These are phyloP conservation scores for Epizoanthus stellaris DNA, from an alignment of 92 coral and sea anemone species.

Conservation along the genomic window DNA sequence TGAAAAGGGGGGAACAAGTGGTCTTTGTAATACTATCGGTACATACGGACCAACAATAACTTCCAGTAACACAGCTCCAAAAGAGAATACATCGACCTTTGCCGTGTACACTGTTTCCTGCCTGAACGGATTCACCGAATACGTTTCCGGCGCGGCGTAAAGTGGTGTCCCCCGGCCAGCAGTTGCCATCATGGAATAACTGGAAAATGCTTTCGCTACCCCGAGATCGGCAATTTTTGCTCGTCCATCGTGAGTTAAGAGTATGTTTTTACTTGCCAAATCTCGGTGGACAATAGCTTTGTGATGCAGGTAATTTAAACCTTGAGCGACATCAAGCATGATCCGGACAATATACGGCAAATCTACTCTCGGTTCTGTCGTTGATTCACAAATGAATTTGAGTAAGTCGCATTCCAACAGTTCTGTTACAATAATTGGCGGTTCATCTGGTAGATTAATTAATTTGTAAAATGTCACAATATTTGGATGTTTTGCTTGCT, in stretches of 20 bases:
- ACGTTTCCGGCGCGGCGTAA: slow-evolving; percentile 84
- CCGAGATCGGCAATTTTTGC: slow-evolving; percentile 88
- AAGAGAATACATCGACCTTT: slow-evolving; percentile 82
- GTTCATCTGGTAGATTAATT: slow-evolving; percentile 45
- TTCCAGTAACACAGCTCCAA: slow-evolving; percentile 79
- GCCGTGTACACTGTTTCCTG: slow-evolving; percentile 64
- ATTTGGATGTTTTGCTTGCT: slow-evolving; percentile 54
- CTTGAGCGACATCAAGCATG: slow-evolving; percentile 78
- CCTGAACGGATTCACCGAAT: slow-evolving; percentile 37
- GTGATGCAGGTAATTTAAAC: slow-evolving; percentile 66
- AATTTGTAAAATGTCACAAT: slow-evolving; percentile 73
- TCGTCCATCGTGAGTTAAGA: slow-evolving; percentile 48
- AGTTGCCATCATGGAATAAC: slow-evolving; percentile 77
- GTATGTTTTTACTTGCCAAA: slow-evolving; percentile 75
- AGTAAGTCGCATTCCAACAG: slow-evolving; percentile 63
- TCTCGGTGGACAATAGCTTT: slow-evolving; percentile 77
- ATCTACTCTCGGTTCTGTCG: slow-evolving; percentile 31
- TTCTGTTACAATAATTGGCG: slow-evolving; percentile 78
- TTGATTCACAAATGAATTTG: slow-evolving; percentile 44
- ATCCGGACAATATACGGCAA: slow-evolving; percentile 65
- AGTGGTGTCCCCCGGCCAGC: slow-evolving; percentile 69
- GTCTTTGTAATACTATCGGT: slow-evolving; percentile 22
- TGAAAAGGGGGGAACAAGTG: slow-evolving; percentile 58
- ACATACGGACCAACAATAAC: slow-evolving; percentile 67
- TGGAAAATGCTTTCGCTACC: slow-evolving; percentile 70